Evolutionary conservation across 2,888 invertebrate genomes (phyloP).

Genomic region (Drosophila mimetica): DNA sequence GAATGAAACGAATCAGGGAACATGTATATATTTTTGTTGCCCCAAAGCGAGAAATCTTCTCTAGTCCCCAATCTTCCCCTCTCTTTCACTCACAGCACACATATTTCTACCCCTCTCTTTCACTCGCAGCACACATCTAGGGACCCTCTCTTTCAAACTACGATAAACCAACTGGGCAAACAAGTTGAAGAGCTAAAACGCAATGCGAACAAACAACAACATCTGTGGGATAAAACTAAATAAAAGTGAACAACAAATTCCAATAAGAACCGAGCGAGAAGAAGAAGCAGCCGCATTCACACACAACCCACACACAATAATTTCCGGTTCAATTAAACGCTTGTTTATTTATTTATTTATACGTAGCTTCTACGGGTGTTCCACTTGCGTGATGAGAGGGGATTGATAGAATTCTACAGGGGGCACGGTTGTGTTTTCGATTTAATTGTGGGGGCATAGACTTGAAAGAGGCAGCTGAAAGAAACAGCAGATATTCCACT

Average conservation of each 20-base stretch:
- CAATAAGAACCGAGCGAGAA: conserved; percentile 52
- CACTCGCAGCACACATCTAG: background rate
- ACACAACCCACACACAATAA: conserved; percentile 51
- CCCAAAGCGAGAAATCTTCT: conserved; percentile 17
- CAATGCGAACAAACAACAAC: conserved; percentile 26
- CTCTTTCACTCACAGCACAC: background rate
- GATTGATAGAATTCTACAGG: background rate
- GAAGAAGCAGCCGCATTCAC: conserved; percentile 28
- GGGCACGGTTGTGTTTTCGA: conserved; percentile 21
- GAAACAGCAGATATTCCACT: conserved; percentile 33
- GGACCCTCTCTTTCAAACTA: conserved; percentile 9
- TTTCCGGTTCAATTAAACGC: conserved; percentile 79
- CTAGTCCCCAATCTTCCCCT: background rate
- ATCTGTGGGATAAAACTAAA: conserved; percentile 26
- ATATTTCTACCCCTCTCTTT: conserved; percentile 4
- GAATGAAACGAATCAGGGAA: conserved; percentile 20
- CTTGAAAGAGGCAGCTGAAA: background rate
- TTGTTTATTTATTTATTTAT: conserved; percentile 78
- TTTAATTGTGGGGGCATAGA: conserved; percentile 49
- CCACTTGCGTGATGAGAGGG: background rate
- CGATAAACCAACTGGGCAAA: conserved; percentile 33
- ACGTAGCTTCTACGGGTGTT: conserved; percentile 46
- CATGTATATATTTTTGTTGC: background rate
- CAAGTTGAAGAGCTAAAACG: conserved; percentile 50
- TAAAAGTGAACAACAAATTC: conserved; percentile 60